phyloP scores from a whole-genome alignment of 2,888 invertebrate genomes.

The Chalcis sispes region DNA sequence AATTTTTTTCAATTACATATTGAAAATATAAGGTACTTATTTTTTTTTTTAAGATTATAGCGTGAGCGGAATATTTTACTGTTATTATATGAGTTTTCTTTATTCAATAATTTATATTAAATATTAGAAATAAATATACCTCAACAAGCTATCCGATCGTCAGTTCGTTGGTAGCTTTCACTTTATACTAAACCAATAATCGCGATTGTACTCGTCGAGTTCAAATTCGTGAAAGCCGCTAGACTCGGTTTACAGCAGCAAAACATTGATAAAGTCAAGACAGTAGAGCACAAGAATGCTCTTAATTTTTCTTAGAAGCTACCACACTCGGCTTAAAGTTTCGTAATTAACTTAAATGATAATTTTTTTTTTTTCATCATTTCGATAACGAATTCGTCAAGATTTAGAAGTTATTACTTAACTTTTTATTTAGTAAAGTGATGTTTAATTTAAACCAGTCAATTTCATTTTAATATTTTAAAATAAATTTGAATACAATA shows the following conservation, averaged over 20 bases:
- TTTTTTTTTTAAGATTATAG: no score
- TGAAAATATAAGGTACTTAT: no score
- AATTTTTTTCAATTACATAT: no score
- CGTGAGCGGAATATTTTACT: no score
- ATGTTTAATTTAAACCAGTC: no score
- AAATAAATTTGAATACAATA: no score
- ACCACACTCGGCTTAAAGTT: slow-evolving; percentile 30
- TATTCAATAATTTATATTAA: no score
- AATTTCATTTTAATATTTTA: no score
- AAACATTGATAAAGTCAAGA: slow-evolving; percentile 33
- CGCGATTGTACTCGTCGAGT: neutral
- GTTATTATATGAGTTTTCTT: no score
- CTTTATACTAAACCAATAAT: neutral
- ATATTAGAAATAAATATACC: no score
- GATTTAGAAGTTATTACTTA: no score
- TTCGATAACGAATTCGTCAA: slow-evolving; percentile 3
- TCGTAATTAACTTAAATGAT: slow-evolving; percentile 39
- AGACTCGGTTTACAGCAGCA: neutral
- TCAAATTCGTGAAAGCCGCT: neutral
- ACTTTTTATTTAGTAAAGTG: no score
- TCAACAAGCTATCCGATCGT: neutral
- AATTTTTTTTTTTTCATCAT: slow-evolving; percentile 25
- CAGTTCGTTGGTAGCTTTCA: neutral
- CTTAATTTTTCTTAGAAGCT: slow-evolving; percentile 18
- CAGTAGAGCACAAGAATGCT: slow-evolving; percentile 10